Percentiles rank a stretch among this genome's conserved stretches.
Evolutionary conservation across 1,140 invertebrate genomes (phyloP).

Genomic region (Mercenaria mercenaria): DNA sequence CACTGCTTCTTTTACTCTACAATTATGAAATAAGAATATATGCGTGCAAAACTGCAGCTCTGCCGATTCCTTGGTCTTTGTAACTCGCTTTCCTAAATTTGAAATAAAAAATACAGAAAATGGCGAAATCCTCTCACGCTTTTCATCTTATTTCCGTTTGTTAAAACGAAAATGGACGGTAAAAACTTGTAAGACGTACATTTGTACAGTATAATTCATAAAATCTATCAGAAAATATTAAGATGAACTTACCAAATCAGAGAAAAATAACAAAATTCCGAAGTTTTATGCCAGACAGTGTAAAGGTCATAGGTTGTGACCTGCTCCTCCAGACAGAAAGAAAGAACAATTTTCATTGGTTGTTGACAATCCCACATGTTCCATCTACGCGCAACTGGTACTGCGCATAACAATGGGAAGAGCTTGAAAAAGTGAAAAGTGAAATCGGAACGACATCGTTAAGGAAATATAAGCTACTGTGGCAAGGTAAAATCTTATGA

Average conservation of each 20-base stretch:
- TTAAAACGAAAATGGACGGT: neutral
- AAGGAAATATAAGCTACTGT: neutral
- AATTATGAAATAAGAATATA: too few species aligned
- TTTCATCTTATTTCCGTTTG: neutral
- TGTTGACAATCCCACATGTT: conserved; percentile 75
- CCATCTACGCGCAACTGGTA: neutral
- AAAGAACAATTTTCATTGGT: conserved; percentile 78
- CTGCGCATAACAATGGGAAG: conserved; percentile 56
- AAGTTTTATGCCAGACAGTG: conserved; percentile 75
- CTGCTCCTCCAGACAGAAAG: conserved; percentile 75
- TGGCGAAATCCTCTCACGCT: neutral
- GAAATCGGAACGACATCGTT: neutral
- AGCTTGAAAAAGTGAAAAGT: too few species aligned
- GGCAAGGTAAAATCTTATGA: neutral
- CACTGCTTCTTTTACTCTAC: too few species aligned
- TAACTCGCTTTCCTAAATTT: too few species aligned
- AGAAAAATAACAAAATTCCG: conserved; percentile 17
- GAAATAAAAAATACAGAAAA: conserved; percentile 20
- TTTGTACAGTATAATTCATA: too few species aligned
- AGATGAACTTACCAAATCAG: conserved; percentile 56
- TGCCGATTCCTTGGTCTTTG: too few species aligned
- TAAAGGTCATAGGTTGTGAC: conserved; percentile 86
- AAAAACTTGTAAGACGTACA: too few species aligned
- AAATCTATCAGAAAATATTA: too few species aligned
- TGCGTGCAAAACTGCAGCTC: too few species aligned